phyloP scores from a whole-genome alignment of 2,797 vertebrate genomes.

The Malurus leucopterus region DNA sequence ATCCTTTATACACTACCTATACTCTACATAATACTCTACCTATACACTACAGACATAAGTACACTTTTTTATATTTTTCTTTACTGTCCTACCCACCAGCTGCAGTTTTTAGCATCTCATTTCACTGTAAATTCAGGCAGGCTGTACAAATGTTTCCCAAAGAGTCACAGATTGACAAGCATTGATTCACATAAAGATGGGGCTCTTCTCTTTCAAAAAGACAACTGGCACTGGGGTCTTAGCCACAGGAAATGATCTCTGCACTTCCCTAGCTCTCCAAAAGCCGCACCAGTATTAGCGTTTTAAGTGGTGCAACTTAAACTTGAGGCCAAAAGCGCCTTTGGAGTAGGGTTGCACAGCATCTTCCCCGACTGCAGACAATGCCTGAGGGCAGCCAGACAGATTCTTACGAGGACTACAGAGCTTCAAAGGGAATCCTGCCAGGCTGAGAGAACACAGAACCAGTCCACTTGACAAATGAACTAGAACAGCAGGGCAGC shows the following conservation, averaged over 20 bases:
- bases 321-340: neutral
- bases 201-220: neutral
- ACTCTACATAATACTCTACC: neutral
- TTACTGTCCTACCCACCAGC: neutral
- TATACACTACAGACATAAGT: neutral
- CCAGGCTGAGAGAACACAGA: slow-evolving; percentile 34
- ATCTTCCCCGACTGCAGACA: neutral
- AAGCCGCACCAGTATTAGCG: neutral
- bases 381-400: neutral
- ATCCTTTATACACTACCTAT: neutral
- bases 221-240: neutral
- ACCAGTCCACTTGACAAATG: slow-evolving; percentile 16
- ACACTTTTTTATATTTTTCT: neutral
- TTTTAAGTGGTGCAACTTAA: neutral
- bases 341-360: slow-evolving; percentile 1
- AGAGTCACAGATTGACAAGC: neutral
- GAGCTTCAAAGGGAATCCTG: slow-evolving; percentile 47
- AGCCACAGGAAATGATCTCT: neutral
- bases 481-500: slow-evolving; percentile 26
- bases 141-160: neutral
- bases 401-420: slow-evolving; percentile 7
- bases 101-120: neutral
- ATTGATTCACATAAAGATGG: neutral
- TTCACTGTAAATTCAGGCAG: neutral
- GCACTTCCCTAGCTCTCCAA: neutral